Conservation (phyloP, 2,113 vertebrate species). For the Prunella fulvescens region DNA sequence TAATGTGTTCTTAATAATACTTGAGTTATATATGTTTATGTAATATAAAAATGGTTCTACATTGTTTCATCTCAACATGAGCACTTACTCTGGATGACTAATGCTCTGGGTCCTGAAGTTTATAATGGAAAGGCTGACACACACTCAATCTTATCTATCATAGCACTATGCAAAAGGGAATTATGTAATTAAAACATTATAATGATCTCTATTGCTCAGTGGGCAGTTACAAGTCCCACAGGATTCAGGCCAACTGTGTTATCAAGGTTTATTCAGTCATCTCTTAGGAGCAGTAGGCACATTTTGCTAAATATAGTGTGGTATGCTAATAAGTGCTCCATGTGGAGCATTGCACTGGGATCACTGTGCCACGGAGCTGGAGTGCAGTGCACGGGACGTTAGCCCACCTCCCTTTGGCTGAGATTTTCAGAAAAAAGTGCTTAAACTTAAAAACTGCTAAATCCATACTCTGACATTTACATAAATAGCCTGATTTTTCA, state of each 20-base stretch:
- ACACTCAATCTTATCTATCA: conserved; percentile 22
- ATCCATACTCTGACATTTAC: neutral
- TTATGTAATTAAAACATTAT: conserved; percentile 43
- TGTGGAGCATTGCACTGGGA: neutral
- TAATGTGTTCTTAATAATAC: neutral
- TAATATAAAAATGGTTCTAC: neutral
- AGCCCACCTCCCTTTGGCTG: neutral
- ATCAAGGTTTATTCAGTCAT: conserved; percentile 61
- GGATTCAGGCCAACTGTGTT: conserved; percentile 33
- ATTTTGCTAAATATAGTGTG: conserved; percentile 39
- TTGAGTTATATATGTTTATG: neutral
- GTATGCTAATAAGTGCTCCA: neutral
- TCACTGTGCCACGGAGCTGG: neutral
- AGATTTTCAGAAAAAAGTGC: neutral
- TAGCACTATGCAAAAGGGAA: conserved; percentile 38
- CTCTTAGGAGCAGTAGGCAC: neutral
- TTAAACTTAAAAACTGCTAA: neutral
- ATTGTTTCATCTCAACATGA: neutral
- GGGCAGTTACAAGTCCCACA: conserved; percentile 44
- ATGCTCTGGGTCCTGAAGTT: neutral
- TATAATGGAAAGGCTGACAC: conserved; percentile 46
- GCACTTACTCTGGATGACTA: neutral
- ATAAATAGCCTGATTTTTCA: neutral
- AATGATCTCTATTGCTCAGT: conserved; percentile 20
- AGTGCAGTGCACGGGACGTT: neutral